Evolutionary conservation across 2,113 vertebrate species (phyloP), one percentile per base, ranked within the genome.

Genomic region (Puntigrus tetrazona): DNA sequence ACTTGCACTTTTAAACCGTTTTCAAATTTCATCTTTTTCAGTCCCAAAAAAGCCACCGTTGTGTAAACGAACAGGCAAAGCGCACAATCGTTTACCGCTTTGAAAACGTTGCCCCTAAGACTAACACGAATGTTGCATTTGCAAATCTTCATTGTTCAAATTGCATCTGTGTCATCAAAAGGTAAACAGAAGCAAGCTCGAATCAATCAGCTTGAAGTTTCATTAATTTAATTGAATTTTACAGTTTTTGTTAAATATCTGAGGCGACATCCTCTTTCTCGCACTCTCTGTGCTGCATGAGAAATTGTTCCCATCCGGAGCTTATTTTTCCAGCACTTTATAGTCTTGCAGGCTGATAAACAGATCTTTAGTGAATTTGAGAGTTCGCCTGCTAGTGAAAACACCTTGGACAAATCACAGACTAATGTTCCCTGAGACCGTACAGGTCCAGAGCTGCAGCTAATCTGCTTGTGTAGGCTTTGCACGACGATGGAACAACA

Each of bases 381-480:
- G 69, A 69, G 69, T 14, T 14, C 25, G 22, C 4, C 47, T 77
- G 4, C 29, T 34, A 76, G 29, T 41, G 77, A 43, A 78, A 78
- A 27, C 22, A 25, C 25, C 36, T 61, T 43, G 36, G 36, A 63
- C 77, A 43, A 78, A 63, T 78, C 8, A 18, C 77, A 61, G 34
- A 16, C 7, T 52, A 18, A 78, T 61, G n/a, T 78, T 61, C 16
- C 55, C 34, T 43, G 55, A 61, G 52, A 61, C 55, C 4, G 18
- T 43, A 78, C 55, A 61, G 36, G 36, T 61, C n/a, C 52, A 41
- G 55, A 43, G 34, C 34, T 41, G 3, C 10, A 78, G 31, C 29
- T 55, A 36, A 41, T 61, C 55, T 61, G 76, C 52, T 78, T 78
- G 22, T 61, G 76, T 78, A 36, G n/a, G 34, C 55, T 78, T 61